These are phyloP conservation scores for Verasper variegatus DNA, from an alignment of 2,113 vertebrate species.

Conservation along the genomic window DNA sequence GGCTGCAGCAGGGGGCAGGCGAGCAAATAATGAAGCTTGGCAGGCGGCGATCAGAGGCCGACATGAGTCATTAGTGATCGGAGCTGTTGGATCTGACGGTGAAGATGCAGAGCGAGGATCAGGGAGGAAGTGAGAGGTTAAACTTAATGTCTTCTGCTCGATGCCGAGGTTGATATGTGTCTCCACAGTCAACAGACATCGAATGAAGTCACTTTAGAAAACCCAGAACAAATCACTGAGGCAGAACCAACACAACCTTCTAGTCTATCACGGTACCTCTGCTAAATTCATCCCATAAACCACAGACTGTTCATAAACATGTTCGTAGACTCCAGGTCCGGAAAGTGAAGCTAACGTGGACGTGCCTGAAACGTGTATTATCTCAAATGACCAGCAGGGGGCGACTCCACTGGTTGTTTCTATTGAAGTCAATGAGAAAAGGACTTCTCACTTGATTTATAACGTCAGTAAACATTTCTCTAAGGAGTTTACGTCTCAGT, in stretches of 20 bases:
- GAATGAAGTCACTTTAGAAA: too few relatives aligned
- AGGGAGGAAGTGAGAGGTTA: neutral
- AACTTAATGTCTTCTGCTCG: neutral
- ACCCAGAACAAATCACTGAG: too few relatives aligned
- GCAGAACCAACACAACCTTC: too few relatives aligned
- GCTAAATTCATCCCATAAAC: neutral
- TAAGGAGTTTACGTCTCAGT: too few relatives aligned
- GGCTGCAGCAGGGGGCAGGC: neutral
- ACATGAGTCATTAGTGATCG: neutral
- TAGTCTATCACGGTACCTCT: too few relatives aligned
- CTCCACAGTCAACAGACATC: neutral
- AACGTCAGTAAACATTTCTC: too few relatives aligned
- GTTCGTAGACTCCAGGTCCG: neutral
- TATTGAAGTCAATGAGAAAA: too few relatives aligned
- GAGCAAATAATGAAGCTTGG: neutral
- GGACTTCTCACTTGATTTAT: too few relatives aligned
- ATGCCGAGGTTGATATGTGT: too few relatives aligned
- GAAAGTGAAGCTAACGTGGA: neutral
- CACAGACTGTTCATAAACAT: neutral
- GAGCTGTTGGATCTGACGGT: neutral
- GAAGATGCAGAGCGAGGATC: neutral
- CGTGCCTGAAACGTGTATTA: neutral
- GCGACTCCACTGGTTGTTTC: neutral
- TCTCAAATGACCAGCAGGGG: neutral
- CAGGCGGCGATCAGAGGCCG: neutral